Evolutionary conservation across 2,888 invertebrate species (phyloP), one percentile per base, ranked within the genome.

Genomic region (Polietes domitor): DNA sequence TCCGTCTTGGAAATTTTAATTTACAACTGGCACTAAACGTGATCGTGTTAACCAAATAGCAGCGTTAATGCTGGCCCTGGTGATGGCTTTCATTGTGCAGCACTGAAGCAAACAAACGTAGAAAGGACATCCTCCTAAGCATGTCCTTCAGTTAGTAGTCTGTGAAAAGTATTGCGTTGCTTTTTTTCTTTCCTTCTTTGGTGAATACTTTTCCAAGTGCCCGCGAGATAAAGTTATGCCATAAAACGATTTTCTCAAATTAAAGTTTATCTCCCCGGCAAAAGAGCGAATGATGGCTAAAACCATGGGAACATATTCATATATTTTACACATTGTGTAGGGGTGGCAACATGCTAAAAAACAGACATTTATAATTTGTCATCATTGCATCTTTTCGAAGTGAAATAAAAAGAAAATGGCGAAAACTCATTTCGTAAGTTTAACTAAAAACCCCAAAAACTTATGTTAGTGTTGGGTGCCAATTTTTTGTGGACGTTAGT

Each of bases 1-100:
- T 37, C 37, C 9, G 43, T 15, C 32, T 32, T 65, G 68, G 73
- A n/a, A 24, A 68, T 73, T 79, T 79, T 79, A 55, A 79, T 79
- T 79, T 79, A 79, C 41, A 73, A 32, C 55, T 55, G 68, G 68
- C 41, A 37, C 53, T 53, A 73, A 53, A 79, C 79, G 73, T 79
- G 73, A 65, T 68, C 28, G 28, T 73, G 55, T 73, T 79, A 65
- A 73, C 55, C 58, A 79, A 79, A 79, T 68, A 73, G 55, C 32
- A 55, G 43, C 19, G 68, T 17, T 73, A 53, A 50, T 61, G 37
- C 53, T 7, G 37, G 12, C n/a, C n/a, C n/a, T 37, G 37, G 21
- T 19, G 21, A 17, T n/a, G 17, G 6, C 19, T 6, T 50, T 19
- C 50, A 17, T 50, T 43, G 21, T n/a, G n/a, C n/a, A n/a, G n/a